These are phyloP conservation scores for Lutraria lutraria DNA, from an alignment of 2,888 invertebrate genomes.

Conservation along the genomic window DNA sequence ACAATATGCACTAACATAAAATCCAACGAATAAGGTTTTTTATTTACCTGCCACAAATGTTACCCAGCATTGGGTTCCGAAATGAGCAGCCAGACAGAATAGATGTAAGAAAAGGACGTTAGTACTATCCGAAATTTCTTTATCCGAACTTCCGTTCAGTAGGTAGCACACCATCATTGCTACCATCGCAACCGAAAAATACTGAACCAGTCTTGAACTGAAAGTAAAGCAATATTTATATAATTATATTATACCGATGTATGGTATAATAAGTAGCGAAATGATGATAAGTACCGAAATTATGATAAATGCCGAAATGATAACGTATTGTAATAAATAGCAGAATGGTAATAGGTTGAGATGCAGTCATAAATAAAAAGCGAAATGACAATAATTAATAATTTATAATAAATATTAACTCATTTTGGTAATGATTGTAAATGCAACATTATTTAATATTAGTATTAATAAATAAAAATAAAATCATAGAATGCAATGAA, in stretches of 20 bases:
- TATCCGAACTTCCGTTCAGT: background rate
- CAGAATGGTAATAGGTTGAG: too few species aligned
- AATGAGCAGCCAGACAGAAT: constrained; percentile 92
- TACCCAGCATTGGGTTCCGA: constrained; percentile 97
- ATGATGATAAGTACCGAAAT: too few species aligned
- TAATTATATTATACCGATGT: background rate
- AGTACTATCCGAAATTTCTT: background rate
- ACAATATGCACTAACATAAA: background rate
- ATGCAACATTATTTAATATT: too few species aligned
- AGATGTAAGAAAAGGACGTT: constrained; percentile 90
- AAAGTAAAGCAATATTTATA: background rate
- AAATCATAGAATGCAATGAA: too few species aligned
- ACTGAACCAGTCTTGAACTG: constrained; percentile 16
- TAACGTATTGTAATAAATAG: too few species aligned
- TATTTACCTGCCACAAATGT: constrained; percentile 94
- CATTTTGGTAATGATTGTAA: too few species aligned
- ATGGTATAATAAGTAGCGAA: background rate
- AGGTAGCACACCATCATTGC: background rate
- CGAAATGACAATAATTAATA: too few species aligned
- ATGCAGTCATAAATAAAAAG: too few species aligned
- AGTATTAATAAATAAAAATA: too few species aligned
- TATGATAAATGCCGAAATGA: too few species aligned
- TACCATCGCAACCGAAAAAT: constrained; percentile 17
- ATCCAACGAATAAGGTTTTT: background rate
- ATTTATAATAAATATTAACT: too few species aligned